phyloP scores from a whole-genome alignment of 2,888 invertebrate genomes.

The Therioaphis trifolii region DNA sequence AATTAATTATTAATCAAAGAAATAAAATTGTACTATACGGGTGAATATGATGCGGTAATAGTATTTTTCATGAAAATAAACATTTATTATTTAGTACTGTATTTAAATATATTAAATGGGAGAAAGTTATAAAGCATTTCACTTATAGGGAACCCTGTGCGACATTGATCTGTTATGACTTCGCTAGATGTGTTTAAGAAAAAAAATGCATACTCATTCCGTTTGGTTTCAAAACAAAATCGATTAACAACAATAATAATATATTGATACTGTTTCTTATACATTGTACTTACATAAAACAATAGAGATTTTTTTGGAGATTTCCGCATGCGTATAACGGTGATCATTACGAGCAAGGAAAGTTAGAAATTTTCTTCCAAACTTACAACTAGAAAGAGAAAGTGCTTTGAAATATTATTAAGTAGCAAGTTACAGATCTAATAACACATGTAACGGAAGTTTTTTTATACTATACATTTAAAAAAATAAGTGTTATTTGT shows the following conservation, averaged over 20 bases:
- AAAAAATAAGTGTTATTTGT: no score
- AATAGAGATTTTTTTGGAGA: slow-evolving; percentile 59
- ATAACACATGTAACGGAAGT: no score
- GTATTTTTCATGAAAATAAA: slow-evolving; percentile 13
- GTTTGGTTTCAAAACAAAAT: slow-evolving; percentile 47
- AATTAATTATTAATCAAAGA: no score
- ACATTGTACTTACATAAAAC: slow-evolving; percentile 42
- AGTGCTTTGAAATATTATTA: not conserved
- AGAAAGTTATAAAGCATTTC: slow-evolving; percentile 52
- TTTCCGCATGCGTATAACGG: slow-evolving; percentile 16
- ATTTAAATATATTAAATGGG: slow-evolving; percentile 13
- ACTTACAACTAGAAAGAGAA: slow-evolving; percentile 38
- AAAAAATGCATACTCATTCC: slow-evolving; percentile 54
- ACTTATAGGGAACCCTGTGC: slow-evolving; percentile 31
- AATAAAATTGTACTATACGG: no score
- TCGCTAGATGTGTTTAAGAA: slow-evolving; percentile 46
- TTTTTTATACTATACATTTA: no score
- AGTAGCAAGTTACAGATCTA: not conserved
- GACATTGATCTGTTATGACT: slow-evolving; percentile 45
- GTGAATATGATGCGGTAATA: no score
- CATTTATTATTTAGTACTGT: not conserved
- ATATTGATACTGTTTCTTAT: slow-evolving; percentile 13
- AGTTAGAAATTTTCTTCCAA: slow-evolving; percentile 54
- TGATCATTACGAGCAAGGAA: slow-evolving; percentile 12
- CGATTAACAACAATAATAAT: slow-evolving; percentile 45